Percentiles rank a stretch among this genome's conserved stretches.
Evolutionary conservation across 2,888 invertebrate species (phyloP).

Genomic region (Cryptops parisi): DNA sequence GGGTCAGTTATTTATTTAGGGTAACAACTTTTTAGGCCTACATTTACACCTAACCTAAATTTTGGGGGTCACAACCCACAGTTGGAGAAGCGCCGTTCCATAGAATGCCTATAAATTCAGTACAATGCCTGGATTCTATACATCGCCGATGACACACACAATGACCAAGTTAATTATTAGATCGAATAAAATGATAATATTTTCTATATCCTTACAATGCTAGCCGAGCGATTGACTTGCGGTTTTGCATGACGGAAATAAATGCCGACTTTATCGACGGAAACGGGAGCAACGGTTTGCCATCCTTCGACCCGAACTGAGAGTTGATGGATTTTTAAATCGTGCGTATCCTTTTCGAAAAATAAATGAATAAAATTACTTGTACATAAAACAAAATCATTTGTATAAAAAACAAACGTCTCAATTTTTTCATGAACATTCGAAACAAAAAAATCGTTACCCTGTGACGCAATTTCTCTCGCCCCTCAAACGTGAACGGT

Average conservation of each 20-base stretch:
- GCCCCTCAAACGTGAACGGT: constrained; percentile 71
- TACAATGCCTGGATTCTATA: no score
- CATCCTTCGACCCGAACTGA: constrained; percentile 80
- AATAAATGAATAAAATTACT: no score
- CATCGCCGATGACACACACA: constrained; percentile 1
- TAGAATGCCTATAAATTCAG: no score
- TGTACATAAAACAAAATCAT: no score
- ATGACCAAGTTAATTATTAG: neutral
- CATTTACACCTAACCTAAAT: no score
- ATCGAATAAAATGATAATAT: neutral
- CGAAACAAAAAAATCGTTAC: constrained; percentile 20
- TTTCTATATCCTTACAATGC: constrained; percentile 11
- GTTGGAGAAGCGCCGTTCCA: no score
- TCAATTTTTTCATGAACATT: neutral
- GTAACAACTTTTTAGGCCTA: no score
- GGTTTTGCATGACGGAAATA: constrained; percentile 49
- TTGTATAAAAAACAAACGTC: neutral
- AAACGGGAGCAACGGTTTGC: constrained; percentile 71
- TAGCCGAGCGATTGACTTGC: constrained; percentile 22
- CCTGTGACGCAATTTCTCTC: constrained; percentile 39
- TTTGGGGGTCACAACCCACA: no score
- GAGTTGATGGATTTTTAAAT: constrained; percentile 68
- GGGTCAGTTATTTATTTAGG: no score
- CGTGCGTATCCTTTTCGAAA: constrained; percentile 46
- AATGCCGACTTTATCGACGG: constrained; percentile 88